Conservation (phyloP, 1,140 invertebrate genomes). For the Drosophila ogumai region DNA sequence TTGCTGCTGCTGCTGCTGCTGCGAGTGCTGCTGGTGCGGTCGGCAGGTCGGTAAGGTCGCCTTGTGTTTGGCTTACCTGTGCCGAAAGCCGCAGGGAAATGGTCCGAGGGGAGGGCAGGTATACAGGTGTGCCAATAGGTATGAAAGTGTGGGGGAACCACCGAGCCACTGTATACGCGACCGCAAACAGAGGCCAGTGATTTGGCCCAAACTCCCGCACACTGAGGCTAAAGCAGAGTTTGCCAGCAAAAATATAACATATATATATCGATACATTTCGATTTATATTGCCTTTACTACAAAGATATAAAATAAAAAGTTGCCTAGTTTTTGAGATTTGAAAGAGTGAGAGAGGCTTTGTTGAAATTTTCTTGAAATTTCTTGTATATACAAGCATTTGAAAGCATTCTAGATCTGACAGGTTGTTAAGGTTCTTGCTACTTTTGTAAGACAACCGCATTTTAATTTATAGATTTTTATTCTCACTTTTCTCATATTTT, state of each 20-base stretch:
- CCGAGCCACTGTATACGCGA: constrained; percentile 28
- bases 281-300: not conserved
- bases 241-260: no score
- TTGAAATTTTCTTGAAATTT: not conserved
- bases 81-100: constrained; percentile 47
- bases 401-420: no score
- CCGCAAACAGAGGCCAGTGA: constrained; percentile 17
- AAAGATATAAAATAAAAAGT: not conserved
- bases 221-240: not conserved
- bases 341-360: not conserved
- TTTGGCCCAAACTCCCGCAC: constrained; percentile 1
- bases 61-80: constrained; percentile 31
- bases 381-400: no score
- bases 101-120: constrained; percentile 12
- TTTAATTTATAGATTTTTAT: no score
- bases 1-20: constrained; percentile 29
- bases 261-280: not conserved
- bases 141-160: not conserved
- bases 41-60: constrained; percentile 23
- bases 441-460: no score
- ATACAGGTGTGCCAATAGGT: constrained; percentile 12
- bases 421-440: no score
- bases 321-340: no score
- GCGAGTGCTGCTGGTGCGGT: constrained; percentile 17
- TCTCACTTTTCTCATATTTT: no score